Evolutionary conservation across 2,888 invertebrate genomes (phyloP), one percentile per base, ranked within the genome.

Genomic region (Willowsia nigromaculata): DNA sequence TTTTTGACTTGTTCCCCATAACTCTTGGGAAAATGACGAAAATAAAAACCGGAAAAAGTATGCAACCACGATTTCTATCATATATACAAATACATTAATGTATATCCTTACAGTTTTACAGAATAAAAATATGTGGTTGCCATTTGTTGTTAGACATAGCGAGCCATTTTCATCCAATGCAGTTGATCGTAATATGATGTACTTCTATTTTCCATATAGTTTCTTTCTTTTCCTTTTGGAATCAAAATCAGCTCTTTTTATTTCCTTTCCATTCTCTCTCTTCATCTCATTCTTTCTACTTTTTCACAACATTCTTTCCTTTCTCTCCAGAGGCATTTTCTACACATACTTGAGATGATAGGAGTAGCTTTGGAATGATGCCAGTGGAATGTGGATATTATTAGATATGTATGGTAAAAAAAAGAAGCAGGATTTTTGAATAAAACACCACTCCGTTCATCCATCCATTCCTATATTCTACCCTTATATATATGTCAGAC

Each of bases 361-460:
- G 40, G 43, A 90, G 86, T 87, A 74, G 83, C 90, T 90, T 90
- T 90, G 90, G 90, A 90, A 90, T 59, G 65, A 83, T 88, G 83
- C 88, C 88, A 88, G 76, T 83, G 88, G 88, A 88, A 88, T 88
- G 88, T 88, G 88, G 82, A 83, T 88, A 88, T 82, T 88, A 88
- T 83, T 83, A 83, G 83, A 82, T 71, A 87, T 88, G 87, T 30
- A 50, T 18, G 56, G 80, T 27, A 7, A 25, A 82, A 53, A 82
- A 86, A 65, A 65, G 30, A 62, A 85, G 68, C 22, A 30, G 80
- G 85, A 85, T 85, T 85, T 80, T 81, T 86, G 68, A 80, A 86
- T 80, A 80, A 86, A 85, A 80, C 53, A 18, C 62, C 37, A 43
- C 43, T 43, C 56, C 30, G 37, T 68, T 33, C 43, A n/a, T 59